phyloP scores from a whole-genome alignment of 2,113 vertebrate genomes.

The Amblyopsis rosae region DNA sequence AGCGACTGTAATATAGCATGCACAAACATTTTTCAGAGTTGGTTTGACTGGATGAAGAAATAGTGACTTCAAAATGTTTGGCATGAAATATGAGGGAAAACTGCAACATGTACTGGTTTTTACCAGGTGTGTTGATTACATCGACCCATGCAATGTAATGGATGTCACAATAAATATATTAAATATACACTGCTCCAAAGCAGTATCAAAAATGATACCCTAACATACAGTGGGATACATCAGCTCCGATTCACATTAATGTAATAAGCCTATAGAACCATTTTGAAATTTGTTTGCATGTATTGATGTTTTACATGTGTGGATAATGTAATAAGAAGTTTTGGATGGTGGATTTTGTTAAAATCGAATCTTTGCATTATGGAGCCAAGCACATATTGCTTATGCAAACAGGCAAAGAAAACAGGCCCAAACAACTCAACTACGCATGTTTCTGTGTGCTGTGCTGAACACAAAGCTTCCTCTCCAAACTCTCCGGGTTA shows the following conservation, averaged over 20 bases:
- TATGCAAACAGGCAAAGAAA: slow-evolving; percentile 14
- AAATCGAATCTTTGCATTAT: background rate
- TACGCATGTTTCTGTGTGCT: slow-evolving; percentile 29
- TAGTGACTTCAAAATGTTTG: background rate
- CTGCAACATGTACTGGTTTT: background rate
- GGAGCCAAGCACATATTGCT: background rate
- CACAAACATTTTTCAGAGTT: slow-evolving; percentile 42
- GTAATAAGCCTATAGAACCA: too few species aligned
- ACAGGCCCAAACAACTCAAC: slow-evolving; percentile 43
- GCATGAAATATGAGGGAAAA: background rate
- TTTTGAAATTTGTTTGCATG: too few species aligned
- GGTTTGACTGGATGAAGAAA: slow-evolving; percentile 11
- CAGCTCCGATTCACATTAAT: too few species aligned
- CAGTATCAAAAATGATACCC: too few species aligned
- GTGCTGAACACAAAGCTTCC: slow-evolving; percentile 27
- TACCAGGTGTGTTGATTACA: too few species aligned
- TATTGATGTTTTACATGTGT: background rate
- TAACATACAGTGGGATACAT: too few species aligned
- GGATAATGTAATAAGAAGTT: background rate
- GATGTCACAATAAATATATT: too few species aligned
- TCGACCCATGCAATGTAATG: too few species aligned
- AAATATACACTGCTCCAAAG: too few species aligned
- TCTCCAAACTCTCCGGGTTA: background rate
- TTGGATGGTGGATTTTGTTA: background rate
- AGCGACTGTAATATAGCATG: slow-evolving; percentile 37